Evolutionary conservation across 2,113 vertebrate genomes (phyloP).

Genomic region (Halichoerus grypus): DNA sequence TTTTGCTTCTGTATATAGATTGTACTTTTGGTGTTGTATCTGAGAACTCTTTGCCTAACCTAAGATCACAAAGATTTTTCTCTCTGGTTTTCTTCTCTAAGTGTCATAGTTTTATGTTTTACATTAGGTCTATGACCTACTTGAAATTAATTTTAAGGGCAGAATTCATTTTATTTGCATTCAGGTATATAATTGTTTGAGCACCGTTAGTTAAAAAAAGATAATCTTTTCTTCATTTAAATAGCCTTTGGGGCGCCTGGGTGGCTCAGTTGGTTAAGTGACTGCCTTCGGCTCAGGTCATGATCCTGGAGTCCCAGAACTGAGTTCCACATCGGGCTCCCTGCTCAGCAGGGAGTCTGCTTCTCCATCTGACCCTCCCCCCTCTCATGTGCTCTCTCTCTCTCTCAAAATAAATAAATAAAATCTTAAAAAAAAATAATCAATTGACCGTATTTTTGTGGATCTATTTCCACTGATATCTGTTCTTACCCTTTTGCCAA

Average conservation of each 20-base stretch:
- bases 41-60: not conserved
- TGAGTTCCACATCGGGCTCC: too few relatives aligned
- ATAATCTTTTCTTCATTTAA: not conserved
- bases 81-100: not conserved
- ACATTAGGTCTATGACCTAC: not conserved
- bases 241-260: not conserved
- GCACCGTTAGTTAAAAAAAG: not conserved
- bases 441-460: not conserved
- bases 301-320: too few relatives aligned
- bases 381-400: too few relatives aligned
- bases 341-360: too few relatives aligned
- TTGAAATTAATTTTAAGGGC: not conserved
- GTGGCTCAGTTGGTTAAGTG: too few relatives aligned
- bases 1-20: not conserved
- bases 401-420: too few relatives aligned
- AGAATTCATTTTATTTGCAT: not conserved
- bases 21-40: not conserved
- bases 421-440: not conserved
- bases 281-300: too few relatives aligned
- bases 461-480: not conserved
- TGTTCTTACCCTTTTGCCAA: not conserved
- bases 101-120: not conserved
- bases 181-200: not conserved
- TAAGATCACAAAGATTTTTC: not conserved
- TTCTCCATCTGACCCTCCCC: too few relatives aligned